Evolutionary conservation across 2,888 invertebrate species (phyloP), one percentile per base, ranked within the genome.

Genomic region (Pandemis cinnamomeana): DNA sequence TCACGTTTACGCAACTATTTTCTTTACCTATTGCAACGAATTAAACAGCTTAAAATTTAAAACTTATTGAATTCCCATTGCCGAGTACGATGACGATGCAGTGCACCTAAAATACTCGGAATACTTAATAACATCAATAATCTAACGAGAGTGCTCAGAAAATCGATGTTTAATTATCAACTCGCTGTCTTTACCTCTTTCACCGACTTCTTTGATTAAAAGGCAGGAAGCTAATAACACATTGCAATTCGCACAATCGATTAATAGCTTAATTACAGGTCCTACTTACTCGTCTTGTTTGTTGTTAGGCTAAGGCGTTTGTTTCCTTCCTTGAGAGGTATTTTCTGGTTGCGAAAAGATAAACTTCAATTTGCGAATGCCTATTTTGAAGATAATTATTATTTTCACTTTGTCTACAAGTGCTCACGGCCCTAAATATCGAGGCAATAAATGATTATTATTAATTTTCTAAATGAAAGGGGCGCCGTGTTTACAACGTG

Each of bases 381-480:
- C 2, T 15, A 10, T 48, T 13, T 48, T 13, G 8, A 36, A 51
- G 53, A 20, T 55, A 20, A 20, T 20, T 20, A 20, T 55, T 53
- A n/a, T 15, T 4, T 10, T 58, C 11, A 6, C 13, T 41, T 66
- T 36, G 15, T 46, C 46, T 61, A 6, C 42, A 55, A 68, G 63
- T 61, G 7, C 51, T 68, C 36, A 76, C 53, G 66, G 60, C 71
- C 64, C 60, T 61, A 53, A 66, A 70, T 46, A 67, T 61, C 15
- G 27, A 20, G n/a, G 53, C 63, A 82, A 81, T 79, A 80, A 81
- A 83, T 80, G 80, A 80, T 82, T 81, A 81, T 79, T 85, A 84
- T 83, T 81, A 82, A 80, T 82, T 80, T 86, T 83, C 82, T 86
- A 84, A 86, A 88, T 87, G 83, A 85, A 86, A 84, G 81, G 80